phyloP scores from a whole-genome alignment of 2,113 vertebrate species.

The Prionailurus viverrinus region DNA sequence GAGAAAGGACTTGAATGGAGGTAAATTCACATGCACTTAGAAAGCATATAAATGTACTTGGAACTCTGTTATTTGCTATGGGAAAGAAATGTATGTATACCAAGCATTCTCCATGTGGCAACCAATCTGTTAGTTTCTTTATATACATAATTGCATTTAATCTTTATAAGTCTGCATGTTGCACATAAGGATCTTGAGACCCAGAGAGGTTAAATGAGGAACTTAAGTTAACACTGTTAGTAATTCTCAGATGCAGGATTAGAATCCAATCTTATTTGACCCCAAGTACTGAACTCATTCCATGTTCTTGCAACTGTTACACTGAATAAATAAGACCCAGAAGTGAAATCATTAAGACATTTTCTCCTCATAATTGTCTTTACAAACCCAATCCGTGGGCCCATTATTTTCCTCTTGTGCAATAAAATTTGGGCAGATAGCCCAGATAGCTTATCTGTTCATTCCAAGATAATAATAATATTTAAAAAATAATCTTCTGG shows the following conservation, averaged over 20 bases:
- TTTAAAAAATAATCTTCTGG: background rate
- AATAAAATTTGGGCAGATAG: conserved; percentile 44
- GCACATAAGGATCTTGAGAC: conserved; percentile 43
- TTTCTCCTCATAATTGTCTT: background rate
- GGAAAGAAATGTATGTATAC: conserved; percentile 49
- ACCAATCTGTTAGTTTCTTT: conserved; percentile 60
- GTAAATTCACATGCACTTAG: conserved; percentile 14
- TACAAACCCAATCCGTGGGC: background rate
- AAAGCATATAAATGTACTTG: conserved; percentile 11
- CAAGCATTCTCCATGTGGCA: conserved; percentile 48
- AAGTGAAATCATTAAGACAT: background rate
- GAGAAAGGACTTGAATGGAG: background rate
- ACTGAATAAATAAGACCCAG: background rate
- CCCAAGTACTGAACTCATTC: background rate
- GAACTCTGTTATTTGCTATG: conserved; percentile 32
- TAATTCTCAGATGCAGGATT: background rate
- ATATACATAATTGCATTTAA: conserved; percentile 53
- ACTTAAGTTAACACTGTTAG: background rate
- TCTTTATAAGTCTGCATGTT: conserved; percentile 43
- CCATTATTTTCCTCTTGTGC: conserved; percentile 16
- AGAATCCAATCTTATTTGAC: background rate
- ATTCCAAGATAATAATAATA: background rate
- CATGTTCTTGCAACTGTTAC: background rate
- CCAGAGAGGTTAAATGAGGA: conserved; percentile 39
- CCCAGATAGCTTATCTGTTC: conserved; percentile 23